These are phyloP conservation scores for Pheosia gnoma DNA, from an alignment of 2,888 invertebrate genomes.

Conservation along the genomic window DNA sequence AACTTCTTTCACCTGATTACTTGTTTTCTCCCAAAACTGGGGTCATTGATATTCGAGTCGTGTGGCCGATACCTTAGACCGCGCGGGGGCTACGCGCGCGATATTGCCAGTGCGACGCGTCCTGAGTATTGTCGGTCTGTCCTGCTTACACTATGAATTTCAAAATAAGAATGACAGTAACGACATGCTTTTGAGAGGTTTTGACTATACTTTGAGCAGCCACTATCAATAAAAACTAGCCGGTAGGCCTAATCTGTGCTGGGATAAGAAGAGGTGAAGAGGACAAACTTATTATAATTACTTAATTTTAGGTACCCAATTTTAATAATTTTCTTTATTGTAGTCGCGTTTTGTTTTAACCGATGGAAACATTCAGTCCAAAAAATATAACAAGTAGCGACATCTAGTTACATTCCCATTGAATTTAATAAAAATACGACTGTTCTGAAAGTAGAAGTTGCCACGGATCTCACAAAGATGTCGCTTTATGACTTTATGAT, in stretches of 20 bases:
- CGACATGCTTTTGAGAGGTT: too few species aligned
- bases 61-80: slow-evolving; percentile 9
- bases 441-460: background rate
- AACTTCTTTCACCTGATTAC: background rate
- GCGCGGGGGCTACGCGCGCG: background rate
- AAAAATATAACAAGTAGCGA: background rate
- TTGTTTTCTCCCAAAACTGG: background rate
- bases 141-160: background rate
- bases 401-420: background rate
- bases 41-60: slow-evolving; percentile 12
- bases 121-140: background rate
- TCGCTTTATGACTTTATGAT: background rate
- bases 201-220: too few species aligned
- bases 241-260: too few species aligned
- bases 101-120: background rate
- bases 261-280: too few species aligned
- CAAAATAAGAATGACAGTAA: too few species aligned
- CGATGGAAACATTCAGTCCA: too few species aligned
- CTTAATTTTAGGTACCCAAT: too few species aligned
- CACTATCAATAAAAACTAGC: too few species aligned
- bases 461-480: background rate
- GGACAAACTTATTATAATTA: too few species aligned
- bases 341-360: too few species aligned
- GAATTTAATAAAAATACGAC: background rate
- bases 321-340: too few species aligned